A percentile compares a stretch with the other conserved stretches of the same genome.
Evolutionary conservation across 2,113 vertebrate genomes (phyloP).

Genomic region (Dryoscopus gambensis): DNA sequence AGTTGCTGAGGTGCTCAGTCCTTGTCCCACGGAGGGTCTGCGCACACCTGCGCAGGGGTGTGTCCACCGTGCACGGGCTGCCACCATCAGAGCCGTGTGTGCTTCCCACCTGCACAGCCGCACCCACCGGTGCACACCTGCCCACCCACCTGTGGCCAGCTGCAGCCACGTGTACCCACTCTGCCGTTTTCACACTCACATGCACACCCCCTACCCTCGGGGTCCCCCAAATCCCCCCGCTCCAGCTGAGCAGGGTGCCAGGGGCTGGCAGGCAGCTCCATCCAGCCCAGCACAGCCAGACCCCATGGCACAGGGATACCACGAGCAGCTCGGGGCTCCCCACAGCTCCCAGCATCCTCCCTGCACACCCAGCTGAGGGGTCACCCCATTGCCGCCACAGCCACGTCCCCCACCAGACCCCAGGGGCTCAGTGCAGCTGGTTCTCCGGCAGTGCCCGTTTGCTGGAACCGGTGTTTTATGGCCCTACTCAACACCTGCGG

Average conservation of each 20-base stretch:
- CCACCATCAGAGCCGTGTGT: rapidly evolving
- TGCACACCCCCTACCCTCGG: neutral
- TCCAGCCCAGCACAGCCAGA: neutral
- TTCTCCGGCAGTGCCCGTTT: neutral
- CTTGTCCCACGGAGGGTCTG: neutral
- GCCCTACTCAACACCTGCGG: neutral
- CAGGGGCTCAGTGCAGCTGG: neutral
- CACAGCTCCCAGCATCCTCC: neutral
- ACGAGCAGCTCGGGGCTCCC: rapidly evolving
- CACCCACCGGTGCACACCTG: neutral
- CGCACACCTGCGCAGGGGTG: neutral
- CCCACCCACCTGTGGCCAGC: neutral
- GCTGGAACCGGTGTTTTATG: neutral
- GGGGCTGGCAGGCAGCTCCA: neutral
- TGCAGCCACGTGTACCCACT: neutral
- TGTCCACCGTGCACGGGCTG: rapidly evolving
- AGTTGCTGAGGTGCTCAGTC: neutral
- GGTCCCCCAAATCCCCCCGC: neutral
- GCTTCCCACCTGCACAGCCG: neutral
- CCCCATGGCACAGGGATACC: rapidly evolving
- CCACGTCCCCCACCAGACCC: neutral
- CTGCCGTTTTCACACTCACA: too few species aligned
- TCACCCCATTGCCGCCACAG: neutral
- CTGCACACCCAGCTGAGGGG: too few species aligned
- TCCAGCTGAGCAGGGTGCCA: neutral